These are phyloP conservation scores for Hippasteria phrygiana DNA, from an alignment of 53 echinoderm and acorn worm species.

Conservation along the genomic window DNA sequence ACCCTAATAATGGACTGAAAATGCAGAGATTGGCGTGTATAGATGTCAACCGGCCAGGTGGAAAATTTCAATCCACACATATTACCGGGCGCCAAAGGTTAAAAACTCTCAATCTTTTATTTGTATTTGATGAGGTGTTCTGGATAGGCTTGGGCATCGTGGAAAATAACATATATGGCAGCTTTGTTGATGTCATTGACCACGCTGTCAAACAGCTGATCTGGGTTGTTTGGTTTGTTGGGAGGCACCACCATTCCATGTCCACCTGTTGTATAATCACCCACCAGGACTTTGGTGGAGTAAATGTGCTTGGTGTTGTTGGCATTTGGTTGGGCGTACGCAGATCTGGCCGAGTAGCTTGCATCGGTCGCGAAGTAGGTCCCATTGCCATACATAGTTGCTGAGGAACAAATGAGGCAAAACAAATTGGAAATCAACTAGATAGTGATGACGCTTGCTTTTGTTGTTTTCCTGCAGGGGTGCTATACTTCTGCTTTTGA, in stretches of 20 bases:
- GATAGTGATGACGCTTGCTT: background rate
- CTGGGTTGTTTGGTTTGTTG: constrained; percentile 19
- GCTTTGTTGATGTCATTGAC: constrained; percentile 46
- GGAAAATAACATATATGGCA: constrained; percentile 61
- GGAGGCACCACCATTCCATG: constrained; percentile 29
- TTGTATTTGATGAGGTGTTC: constrained; percentile 64
- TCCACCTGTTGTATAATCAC: constrained; percentile 39
- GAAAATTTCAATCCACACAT: too few species aligned
- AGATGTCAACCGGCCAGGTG: too few species aligned
- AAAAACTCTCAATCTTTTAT: too few species aligned
- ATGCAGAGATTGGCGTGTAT: too few species aligned
- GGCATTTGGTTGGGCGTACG: constrained; percentile 33
- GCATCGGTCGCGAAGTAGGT: constrained; percentile 62
- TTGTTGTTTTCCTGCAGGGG: too few species aligned
- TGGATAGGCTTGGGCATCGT: constrained; percentile 72
- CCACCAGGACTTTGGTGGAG: constrained; percentile 59
- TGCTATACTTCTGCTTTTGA: too few species aligned
- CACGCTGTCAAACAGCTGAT: constrained; percentile 55
- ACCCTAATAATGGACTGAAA: too few species aligned
- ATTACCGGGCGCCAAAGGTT: too few species aligned
- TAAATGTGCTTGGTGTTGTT: constrained; percentile 47
- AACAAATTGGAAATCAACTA: background rate
- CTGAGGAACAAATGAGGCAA: background rate
- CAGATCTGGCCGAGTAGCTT: background rate
- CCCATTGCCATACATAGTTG: constrained; percentile 54